A percentile compares a stretch with the other conserved stretches of the same genome.
These are phyloP conservation scores for Augochlorella aurata DNA, from an alignment of 2,888 invertebrate genomes.

Conservation along the genomic window DNA sequence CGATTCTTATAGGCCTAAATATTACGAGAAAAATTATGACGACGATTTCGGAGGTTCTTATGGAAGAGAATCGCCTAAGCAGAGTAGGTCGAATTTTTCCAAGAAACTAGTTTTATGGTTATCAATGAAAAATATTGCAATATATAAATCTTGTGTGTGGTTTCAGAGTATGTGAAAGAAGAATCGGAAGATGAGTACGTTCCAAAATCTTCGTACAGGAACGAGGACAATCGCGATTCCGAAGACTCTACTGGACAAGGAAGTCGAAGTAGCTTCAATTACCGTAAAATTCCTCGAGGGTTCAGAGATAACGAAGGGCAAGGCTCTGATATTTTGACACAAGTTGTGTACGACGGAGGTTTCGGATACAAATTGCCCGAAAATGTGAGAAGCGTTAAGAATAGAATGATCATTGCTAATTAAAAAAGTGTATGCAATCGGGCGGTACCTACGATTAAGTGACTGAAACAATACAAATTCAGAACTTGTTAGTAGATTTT, in stretches of 20 bases:
- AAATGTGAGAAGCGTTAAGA: background rate
- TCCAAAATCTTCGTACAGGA: constrained; percentile 19
- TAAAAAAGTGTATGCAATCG: background rate
- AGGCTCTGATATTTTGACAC: constrained; percentile 36
- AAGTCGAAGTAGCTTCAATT: constrained; percentile 35
- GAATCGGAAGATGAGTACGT: constrained; percentile 65
- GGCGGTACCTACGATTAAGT: background rate
- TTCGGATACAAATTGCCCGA: constrained; percentile 66
- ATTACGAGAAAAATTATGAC: constrained; percentile 68
- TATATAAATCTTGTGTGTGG: background rate
- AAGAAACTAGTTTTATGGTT: background rate
- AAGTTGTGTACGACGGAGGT: constrained; percentile 52
- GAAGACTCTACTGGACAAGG: constrained; percentile 51
- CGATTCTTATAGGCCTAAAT: constrained; percentile 37
- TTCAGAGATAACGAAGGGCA: constrained; percentile 58
- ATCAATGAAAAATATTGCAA: too few species aligned
- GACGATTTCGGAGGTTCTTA: constrained; percentile 72
- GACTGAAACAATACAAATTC: background rate
- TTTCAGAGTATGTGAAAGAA: constrained; percentile 71
- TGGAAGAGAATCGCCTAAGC: constrained; percentile 62
- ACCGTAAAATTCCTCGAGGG: constrained; percentile 43
- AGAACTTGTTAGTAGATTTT: background rate
- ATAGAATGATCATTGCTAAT: background rate
- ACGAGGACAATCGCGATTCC: constrained; percentile 32
- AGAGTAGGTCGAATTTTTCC: constrained; percentile 58